phyloP scores from a whole-genome alignment of 2,888 invertebrate species.

The Pharmacophagus antenor region DNA sequence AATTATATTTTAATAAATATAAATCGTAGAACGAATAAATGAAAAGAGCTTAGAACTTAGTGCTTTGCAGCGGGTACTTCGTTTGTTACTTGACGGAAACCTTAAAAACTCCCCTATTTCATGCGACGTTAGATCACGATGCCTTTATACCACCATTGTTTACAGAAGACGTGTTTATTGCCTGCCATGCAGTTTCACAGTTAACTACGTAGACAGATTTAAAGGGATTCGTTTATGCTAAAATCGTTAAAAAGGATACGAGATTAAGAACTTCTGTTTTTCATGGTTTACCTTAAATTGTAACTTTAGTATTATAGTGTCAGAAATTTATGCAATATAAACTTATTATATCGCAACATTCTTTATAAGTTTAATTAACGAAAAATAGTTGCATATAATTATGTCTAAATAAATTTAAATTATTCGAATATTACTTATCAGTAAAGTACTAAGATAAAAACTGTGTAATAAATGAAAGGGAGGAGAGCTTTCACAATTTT shows the following conservation, averaged over 20 bases:
- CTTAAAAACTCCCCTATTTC: slow-evolving; percentile 15
- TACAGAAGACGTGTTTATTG: slow-evolving; percentile 1
- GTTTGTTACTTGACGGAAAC: slow-evolving; percentile 8
- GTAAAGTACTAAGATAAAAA: too few species aligned
- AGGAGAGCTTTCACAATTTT: too few species aligned
- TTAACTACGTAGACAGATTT: not conserved
- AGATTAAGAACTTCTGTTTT: too few species aligned
- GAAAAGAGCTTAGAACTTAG: not conserved
- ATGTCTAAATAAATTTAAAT: too few species aligned
- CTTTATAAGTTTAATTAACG: too few species aligned
- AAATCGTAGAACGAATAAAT: not conserved
- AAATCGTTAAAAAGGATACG: not conserved
- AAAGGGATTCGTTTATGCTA: not conserved
- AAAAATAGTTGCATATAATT: too few species aligned
- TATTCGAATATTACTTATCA: too few species aligned
- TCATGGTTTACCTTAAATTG: too few species aligned
- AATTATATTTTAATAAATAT: not conserved
- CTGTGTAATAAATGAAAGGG: too few species aligned
- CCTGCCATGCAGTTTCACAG: not conserved
- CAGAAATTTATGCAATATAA: too few species aligned
- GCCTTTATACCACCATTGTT: slow-evolving; percentile 2
- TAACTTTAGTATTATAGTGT: too few species aligned
- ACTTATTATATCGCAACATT: too few species aligned
- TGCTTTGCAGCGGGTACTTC: not conserved
- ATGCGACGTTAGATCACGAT: slow-evolving; percentile 3